Conservation (phyloP, 2,113 vertebrate species). For the Hassar affinis region DNA sequence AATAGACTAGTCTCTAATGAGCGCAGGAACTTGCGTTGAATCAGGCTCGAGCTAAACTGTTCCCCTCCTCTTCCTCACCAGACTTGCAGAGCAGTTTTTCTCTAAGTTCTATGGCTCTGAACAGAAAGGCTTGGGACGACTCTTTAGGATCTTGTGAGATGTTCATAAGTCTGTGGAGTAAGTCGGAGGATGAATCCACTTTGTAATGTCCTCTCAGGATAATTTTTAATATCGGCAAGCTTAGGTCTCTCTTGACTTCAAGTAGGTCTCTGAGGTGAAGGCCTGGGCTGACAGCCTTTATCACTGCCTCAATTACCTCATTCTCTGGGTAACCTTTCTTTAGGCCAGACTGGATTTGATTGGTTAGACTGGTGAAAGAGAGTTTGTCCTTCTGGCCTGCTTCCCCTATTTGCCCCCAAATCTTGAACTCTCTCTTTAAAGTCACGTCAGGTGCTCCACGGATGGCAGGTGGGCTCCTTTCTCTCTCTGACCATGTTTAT, state of each 20-base stretch:
- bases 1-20: neutral
- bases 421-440: neutral
- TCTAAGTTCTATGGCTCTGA: neutral
- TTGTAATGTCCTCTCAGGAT: constrained; percentile 40
- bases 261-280: constrained; percentile 34
- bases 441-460: neutral
- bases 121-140: neutral
- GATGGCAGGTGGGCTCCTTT: too few species aligned
- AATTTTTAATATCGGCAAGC: neutral
- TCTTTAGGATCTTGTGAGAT: neutral
- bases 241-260: constrained; percentile 37
- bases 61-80: neutral
- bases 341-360: constrained; percentile 15
- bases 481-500: too few species aligned
- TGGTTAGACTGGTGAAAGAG: constrained; percentile 13
- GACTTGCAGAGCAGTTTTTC: neutral
- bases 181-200: constrained; percentile 30
- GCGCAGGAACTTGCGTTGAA: neutral
- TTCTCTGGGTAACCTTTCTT: neutral
- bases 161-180: neutral
- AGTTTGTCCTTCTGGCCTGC: constrained; percentile 32
- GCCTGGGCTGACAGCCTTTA: constrained; percentile 32
- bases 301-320: neutral
- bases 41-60: neutral
- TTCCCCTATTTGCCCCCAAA: neutral